Conservation (phyloP, 2,113 vertebrate genomes). For the Numida meleagris region DNA sequence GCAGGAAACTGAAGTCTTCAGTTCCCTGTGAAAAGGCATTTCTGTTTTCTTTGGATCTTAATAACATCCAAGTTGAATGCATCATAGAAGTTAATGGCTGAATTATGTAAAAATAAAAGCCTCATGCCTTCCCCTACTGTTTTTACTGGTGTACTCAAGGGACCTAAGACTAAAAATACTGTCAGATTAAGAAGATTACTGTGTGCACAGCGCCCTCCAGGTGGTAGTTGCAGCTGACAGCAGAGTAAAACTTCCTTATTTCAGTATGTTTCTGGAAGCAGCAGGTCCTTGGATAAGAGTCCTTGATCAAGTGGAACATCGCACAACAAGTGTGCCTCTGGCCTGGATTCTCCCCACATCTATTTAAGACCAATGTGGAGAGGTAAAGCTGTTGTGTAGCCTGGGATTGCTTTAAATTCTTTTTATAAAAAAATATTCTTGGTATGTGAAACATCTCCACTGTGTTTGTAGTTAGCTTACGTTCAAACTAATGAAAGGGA, state of each 20-base stretch:
- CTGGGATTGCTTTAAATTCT: background rate
- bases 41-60: background rate
- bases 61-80: background rate
- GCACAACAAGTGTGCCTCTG: background rate
- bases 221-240: background rate
- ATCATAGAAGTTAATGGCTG: background rate
- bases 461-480: constrained; percentile 5
- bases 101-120: background rate
- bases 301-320: background rate
- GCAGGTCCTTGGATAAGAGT: background rate
- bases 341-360: background rate
- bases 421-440: background rate
- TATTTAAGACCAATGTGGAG: background rate
- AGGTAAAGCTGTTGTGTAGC: background rate
- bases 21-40: background rate
- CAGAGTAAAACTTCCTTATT: background rate
- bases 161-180: background rate
- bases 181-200: background rate
- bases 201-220: background rate
- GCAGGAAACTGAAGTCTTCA: background rate
- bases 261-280: background rate
- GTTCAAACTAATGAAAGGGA: background rate
- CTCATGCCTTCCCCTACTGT: fast-evolving
- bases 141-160: background rate
- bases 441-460: background rate